These are phyloP conservation scores for Polymixis lichenea DNA, from an alignment of 2,888 invertebrate species.

Conservation along the genomic window DNA sequence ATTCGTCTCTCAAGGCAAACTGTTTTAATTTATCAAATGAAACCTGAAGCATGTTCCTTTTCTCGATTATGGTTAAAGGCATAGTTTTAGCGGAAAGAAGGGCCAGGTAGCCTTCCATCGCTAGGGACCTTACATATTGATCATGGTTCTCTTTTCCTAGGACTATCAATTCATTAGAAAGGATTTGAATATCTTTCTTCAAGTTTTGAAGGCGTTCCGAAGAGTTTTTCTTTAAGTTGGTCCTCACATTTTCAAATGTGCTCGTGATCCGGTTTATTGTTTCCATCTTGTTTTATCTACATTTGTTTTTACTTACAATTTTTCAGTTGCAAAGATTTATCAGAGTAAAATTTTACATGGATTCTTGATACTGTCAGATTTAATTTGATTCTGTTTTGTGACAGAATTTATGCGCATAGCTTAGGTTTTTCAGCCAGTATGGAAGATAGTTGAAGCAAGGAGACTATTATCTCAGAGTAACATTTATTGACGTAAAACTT, in stretches of 20 bases:
- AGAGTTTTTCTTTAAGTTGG: slow-evolving; percentile 79
- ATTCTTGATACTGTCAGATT: slow-evolving; percentile 50
- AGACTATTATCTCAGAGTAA: neutral
- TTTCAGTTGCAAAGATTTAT: slow-evolving; percentile 33
- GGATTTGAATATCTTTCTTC: slow-evolving; percentile 80
- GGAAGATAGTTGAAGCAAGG: neutral
- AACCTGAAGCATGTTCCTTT: slow-evolving; percentile 78
- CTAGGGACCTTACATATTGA: slow-evolving; percentile 79
- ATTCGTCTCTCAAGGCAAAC: slow-evolving; percentile 79
- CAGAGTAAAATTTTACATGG: slow-evolving; percentile 46
- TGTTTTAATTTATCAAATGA: slow-evolving; percentile 83
- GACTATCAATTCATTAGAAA: slow-evolving; percentile 79
- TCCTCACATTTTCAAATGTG: slow-evolving; percentile 81
- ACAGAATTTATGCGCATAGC: neutral
- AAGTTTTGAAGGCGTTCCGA: slow-evolving; percentile 77
- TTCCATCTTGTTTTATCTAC: slow-evolving; percentile 74
- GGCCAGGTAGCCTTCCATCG: slow-evolving; percentile 86
- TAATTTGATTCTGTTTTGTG: slow-evolving; percentile 48
- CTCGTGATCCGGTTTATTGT: slow-evolving; percentile 78
- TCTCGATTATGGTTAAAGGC: slow-evolving; percentile 80
- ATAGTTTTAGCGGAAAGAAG: slow-evolving; percentile 83
- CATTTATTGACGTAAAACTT: too few species aligned
- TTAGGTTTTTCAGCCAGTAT: slow-evolving; percentile 37
- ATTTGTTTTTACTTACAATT: slow-evolving; percentile 47
- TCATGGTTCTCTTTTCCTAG: slow-evolving; percentile 84